phyloP scores from a whole-genome alignment of 2,888 invertebrate genomes.

The Selenia dentaria region DNA sequence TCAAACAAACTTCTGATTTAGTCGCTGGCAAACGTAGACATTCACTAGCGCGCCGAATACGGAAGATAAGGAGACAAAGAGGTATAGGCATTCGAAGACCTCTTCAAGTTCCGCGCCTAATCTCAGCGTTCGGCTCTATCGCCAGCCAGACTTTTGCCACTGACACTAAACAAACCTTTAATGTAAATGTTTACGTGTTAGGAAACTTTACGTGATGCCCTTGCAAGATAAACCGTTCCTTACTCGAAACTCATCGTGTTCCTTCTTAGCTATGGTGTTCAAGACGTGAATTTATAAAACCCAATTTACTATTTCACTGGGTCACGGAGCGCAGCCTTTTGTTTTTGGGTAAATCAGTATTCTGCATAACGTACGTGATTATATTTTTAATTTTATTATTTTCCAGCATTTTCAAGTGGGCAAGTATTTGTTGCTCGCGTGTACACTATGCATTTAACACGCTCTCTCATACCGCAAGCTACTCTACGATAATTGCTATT shows the following conservation, averaged over 20 bases:
- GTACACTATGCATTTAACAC: slow-evolving; percentile 56
- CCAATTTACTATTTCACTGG: slow-evolving; percentile 49
- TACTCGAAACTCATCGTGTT: slow-evolving; percentile 50
- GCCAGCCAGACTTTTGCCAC: slow-evolving; percentile 29
- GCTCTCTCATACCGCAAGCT: slow-evolving; percentile 44
- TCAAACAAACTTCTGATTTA: slow-evolving; percentile 20
- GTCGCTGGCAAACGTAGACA: slow-evolving; percentile 30
- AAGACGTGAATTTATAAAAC: slow-evolving; percentile 59
- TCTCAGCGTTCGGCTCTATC: slow-evolving; percentile 29
- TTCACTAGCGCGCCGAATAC: slow-evolving; percentile 28
- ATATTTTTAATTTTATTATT: slow-evolving; percentile 52
- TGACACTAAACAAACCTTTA: no score
- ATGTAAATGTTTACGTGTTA: no score
- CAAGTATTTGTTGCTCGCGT: slow-evolving; percentile 47
- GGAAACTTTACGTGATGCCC: slow-evolving; percentile 51
- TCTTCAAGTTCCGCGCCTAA: slow-evolving; percentile 32
- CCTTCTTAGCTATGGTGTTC: slow-evolving; percentile 33
- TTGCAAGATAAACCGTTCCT: slow-evolving; percentile 56
- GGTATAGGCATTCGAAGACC: slow-evolving; percentile 31
- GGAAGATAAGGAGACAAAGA: slow-evolving; percentile 37
- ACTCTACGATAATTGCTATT: slow-evolving; percentile 55
- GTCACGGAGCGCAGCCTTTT: slow-evolving; percentile 37
- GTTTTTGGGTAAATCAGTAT: slow-evolving; percentile 43
- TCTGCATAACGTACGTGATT: slow-evolving; percentile 46
- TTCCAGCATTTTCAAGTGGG: slow-evolving; percentile 35